phyloP scores from a whole-genome alignment of 1,140 invertebrate genomes.

The Cotesia chilonis region DNA sequence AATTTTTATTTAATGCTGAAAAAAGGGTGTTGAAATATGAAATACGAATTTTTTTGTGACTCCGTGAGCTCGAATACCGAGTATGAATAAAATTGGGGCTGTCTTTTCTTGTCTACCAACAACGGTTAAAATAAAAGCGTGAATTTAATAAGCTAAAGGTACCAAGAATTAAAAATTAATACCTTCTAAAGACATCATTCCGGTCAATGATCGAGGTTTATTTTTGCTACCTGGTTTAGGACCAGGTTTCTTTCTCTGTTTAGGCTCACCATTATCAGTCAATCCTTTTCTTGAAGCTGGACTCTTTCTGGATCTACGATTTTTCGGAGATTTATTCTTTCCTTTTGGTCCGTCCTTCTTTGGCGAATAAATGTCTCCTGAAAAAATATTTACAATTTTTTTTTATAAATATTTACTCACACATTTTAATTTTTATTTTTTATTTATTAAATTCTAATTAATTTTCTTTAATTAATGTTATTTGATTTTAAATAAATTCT shows the following conservation, averaged over 20 bases:
- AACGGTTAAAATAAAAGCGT: neutral
- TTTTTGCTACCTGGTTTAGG: slow-evolving; percentile 64
- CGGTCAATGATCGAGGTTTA: slow-evolving; percentile 48
- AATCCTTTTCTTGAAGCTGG: slow-evolving; percentile 50
- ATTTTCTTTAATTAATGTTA: too few relatives aligned
- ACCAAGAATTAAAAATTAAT: neutral
- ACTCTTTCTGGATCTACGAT: slow-evolving; percentile 55
- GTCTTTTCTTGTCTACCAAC: too few relatives aligned
- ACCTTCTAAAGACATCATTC: slow-evolving; percentile 22
- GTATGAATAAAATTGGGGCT: too few relatives aligned
- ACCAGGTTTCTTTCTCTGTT: slow-evolving; percentile 60
- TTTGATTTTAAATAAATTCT: too few relatives aligned
- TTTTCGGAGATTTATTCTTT: slow-evolving; percentile 55
- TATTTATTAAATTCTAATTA: too few relatives aligned
- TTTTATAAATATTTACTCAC: neutral
- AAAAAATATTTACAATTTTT: slow-evolving; percentile 26
- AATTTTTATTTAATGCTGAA: too few relatives aligned
- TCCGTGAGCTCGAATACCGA: too few relatives aligned
- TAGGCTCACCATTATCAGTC: slow-evolving; percentile 54
- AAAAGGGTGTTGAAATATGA: too few relatives aligned
- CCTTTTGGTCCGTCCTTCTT: slow-evolving; percentile 55
- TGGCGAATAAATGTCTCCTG: slow-evolving; percentile 61
- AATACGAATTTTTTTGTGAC: too few relatives aligned
- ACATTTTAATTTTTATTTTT: too few relatives aligned
- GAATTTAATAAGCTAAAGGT: neutral